Conservation (phyloP, 2,113 vertebrate genomes). For the Vulpes vulpes region DNA sequence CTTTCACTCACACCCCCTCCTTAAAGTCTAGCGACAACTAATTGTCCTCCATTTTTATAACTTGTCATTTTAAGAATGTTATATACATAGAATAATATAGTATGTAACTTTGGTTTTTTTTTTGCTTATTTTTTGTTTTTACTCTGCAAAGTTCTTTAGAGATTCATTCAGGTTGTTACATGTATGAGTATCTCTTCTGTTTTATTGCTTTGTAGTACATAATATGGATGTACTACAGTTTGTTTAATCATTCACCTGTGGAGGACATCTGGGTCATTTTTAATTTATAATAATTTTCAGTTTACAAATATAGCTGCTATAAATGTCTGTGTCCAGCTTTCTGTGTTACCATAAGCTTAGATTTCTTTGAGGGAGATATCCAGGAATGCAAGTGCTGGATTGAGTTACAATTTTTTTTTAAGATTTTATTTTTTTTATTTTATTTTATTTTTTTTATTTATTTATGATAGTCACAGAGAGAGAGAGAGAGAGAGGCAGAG, state of each 20-base stretch:
- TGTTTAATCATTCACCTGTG: neutral
- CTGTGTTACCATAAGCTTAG: neutral
- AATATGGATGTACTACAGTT: neutral
- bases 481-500: too few species aligned
- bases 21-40: neutral
- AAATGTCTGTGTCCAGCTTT: neutral
- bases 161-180: neutral
- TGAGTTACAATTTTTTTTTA: neutral
- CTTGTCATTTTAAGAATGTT: constrained; percentile 16
- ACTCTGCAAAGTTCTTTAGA: neutral
- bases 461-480: too few species aligned
- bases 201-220: neutral
- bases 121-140: neutral
- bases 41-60: neutral
- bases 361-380: neutral
- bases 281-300: neutral
- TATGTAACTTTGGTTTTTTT: neutral
- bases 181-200: neutral
- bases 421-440: neutral
- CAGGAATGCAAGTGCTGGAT: neutral
- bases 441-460: too few species aligned
- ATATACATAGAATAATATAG: neutral
- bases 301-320: neutral
- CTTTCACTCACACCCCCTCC: neutral
- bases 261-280: constrained; percentile 31